Conservation (phyloP, 2,113 vertebrate genomes). For the Brevimyrus niger region DNA sequence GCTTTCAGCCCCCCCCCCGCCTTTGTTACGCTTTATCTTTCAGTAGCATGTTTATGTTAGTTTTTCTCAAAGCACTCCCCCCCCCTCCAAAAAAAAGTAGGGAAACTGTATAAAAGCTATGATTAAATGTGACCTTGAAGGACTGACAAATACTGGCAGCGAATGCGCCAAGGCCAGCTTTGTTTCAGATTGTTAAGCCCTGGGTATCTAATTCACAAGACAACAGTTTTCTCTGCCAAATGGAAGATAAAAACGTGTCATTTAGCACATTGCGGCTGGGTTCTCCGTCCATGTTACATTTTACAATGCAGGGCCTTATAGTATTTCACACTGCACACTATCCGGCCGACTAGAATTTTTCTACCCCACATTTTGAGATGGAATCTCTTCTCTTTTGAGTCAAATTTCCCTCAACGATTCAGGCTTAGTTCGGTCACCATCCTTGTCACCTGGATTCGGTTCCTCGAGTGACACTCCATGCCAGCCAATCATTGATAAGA, state of each 20-base stretch:
- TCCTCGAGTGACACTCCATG: not conserved
- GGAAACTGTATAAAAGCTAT: constrained; percentile 7
- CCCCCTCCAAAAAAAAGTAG: not conserved
- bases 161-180: not conserved
- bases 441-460: not conserved
- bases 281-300: not conserved
- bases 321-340: not conserved
- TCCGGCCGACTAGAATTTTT: not conserved
- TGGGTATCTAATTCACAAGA: not conserved
- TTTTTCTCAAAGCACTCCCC: not conserved
- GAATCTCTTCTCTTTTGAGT: not conserved
- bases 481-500: not conserved
- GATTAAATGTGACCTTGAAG: constrained; percentile 16
- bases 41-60: not conserved
- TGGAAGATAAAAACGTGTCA: not conserved
- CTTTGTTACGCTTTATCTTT: not conserved
- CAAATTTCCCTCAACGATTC: not conserved
- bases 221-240: constrained; percentile 2
- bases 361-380: not conserved
- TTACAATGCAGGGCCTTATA: not conserved
- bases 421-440: not conserved
- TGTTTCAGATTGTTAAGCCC: not conserved
- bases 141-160: not conserved
- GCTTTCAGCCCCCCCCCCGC: not conserved
- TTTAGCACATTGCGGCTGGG: not conserved